Evolutionary conservation across 2,113 vertebrate species (phyloP).

Genomic region (Garra rufa): DNA sequence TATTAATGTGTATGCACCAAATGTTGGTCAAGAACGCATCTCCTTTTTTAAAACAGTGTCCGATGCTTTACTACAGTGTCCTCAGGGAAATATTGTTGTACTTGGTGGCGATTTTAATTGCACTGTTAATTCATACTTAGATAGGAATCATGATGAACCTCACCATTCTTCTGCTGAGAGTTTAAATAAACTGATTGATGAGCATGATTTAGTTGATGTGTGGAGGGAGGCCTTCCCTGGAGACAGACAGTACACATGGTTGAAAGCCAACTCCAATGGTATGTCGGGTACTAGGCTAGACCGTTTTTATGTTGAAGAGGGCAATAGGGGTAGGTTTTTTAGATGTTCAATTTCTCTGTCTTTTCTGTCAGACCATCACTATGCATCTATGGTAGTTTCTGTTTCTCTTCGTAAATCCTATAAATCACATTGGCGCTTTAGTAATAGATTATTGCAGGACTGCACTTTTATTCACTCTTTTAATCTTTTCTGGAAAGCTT

Average conservation of each 20-base stretch:
- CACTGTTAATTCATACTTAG: too few relatives aligned
- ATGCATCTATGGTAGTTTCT: too few relatives aligned
- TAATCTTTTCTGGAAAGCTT: not conserved
- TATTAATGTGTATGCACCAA: not conserved
- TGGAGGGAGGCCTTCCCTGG: not conserved
- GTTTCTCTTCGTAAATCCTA: too few relatives aligned
- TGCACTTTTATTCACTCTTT: not conserved
- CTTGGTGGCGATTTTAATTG: too few relatives aligned
- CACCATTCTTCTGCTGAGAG: not conserved
- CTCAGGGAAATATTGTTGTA: not conserved
- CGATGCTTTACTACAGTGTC: not conserved
- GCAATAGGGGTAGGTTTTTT: not conserved
- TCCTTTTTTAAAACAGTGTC: not conserved
- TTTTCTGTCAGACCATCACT: too few relatives aligned
- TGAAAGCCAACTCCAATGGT: not conserved
- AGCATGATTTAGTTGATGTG: not conserved
- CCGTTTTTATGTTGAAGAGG: not conserved
- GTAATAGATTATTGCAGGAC: too few relatives aligned
- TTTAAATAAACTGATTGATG: not conserved
- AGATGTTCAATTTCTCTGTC: too few relatives aligned
- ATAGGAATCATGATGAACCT: constrained; percentile 2
- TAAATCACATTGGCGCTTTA: too few relatives aligned
- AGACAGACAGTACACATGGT: not conserved
- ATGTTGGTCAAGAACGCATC: not conserved
- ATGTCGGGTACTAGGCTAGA: not conserved